These are phyloP conservation scores for Heliconius sara DNA, from an alignment of 2,888 invertebrate species.

Conservation along the genomic window DNA sequence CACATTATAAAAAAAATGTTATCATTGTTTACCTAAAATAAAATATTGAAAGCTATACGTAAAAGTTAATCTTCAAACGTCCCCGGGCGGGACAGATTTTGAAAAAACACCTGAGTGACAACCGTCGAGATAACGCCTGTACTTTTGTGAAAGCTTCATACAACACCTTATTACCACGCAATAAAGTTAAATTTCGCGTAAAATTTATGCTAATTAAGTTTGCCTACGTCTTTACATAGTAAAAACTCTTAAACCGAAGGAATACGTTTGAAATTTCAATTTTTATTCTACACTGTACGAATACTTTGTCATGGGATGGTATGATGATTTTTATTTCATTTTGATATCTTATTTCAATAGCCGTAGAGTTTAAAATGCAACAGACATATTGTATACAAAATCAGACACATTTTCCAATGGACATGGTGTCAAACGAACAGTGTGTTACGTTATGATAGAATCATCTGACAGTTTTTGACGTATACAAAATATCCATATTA, in stretches of 20 bases:
- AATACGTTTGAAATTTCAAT: slow-evolving; percentile 32
- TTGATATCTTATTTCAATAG: slow-evolving; percentile 26
- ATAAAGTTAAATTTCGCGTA: slow-evolving; percentile 36
- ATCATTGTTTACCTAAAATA: background rate
- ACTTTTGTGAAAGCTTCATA: slow-evolving; percentile 41
- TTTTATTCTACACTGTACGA: slow-evolving; percentile 20
- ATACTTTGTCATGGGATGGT: slow-evolving; percentile 31
- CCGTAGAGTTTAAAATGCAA: slow-evolving; percentile 36
- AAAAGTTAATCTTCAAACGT: slow-evolving; percentile 53
- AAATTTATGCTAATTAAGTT: slow-evolving; percentile 24
- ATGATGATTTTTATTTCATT: slow-evolving; percentile 38
- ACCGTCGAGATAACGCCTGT: slow-evolving; percentile 54
- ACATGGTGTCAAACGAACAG: slow-evolving; percentile 52
- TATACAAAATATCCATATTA: background rate
- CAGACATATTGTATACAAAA: slow-evolving; percentile 32
- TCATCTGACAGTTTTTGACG: slow-evolving; percentile 40
- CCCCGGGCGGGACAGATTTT: slow-evolving; percentile 52
- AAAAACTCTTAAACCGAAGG: slow-evolving; percentile 26
- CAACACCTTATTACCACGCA: slow-evolving; percentile 2
- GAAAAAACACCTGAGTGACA: slow-evolving; percentile 56
- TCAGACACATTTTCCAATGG: slow-evolving; percentile 50
- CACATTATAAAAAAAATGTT: background rate
- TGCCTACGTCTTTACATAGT: slow-evolving; percentile 4
- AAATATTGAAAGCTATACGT: slow-evolving; percentile 16
- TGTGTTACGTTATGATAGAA: slow-evolving; percentile 52